Base-by-base conservation (phyloP, 1,140 invertebrate genomes). In the Popillia japonica region DNA sequence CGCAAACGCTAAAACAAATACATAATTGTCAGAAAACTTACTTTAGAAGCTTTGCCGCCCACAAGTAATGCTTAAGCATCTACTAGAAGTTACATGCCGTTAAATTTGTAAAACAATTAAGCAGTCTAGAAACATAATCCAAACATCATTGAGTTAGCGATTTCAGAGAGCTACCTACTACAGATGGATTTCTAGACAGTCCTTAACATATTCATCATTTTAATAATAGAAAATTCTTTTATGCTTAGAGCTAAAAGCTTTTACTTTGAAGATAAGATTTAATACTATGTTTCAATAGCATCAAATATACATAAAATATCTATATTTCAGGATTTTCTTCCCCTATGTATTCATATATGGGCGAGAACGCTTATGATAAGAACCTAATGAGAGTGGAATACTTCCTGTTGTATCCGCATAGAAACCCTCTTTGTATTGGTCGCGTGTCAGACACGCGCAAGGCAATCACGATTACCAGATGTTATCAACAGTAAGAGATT, bases 281-380 rank as follows among this genome's bases (percentile, higher is more conserved):
- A 41, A 11, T 74, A n/a, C n/a, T 74, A 41, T 20, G 40, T 74
- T 74, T 74, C 72, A 68, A 68, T 74, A 74, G 41, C 41, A 44
- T 23, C 41, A 22, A 41, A 68, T 34, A 22, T 79, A 76, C 73
- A 82, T 82, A 78, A 79, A 79, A 75, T 44, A 40, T 72, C 41
- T 78, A 83, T 82, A 81, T 81, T 83, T 82, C 82, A 83, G 81
- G 82, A 83, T 83, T 83, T 82, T 64, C 61, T 76, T n/a, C 77
- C 68, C 55, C 76, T 42, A 74, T 75, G 80, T 83, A 81, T 84
- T 84, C 82, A 82, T 79, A 83, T 82, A 83, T 83, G 79, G 78
- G 76, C 83, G 82, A 83, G 83, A 82, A 79, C 78, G 79, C 80
- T 83, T 80, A 81, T 72, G 83, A 84, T 84, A 84, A 84, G 81